Conservation (phyloP, 2,888 invertebrate genomes). For the Nasonia oneida region DNA sequence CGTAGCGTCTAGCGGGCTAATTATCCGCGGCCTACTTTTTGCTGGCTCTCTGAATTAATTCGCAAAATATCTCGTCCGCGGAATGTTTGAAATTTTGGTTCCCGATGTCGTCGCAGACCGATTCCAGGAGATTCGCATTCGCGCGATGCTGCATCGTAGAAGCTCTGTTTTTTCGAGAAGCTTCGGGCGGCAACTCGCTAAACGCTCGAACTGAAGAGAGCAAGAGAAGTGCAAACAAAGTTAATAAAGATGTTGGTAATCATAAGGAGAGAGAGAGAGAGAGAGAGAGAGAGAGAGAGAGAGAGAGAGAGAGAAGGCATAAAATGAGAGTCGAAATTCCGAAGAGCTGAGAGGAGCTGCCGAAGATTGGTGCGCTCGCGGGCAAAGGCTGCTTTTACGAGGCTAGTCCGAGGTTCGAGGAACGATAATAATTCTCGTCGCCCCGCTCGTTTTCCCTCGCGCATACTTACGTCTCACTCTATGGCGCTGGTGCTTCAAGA, state of each 20-base stretch:
- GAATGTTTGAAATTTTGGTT: background rate
- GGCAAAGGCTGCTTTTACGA: slow-evolving; percentile 22
- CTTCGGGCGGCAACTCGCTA: background rate
- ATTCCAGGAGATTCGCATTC: background rate
- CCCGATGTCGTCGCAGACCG: too few species aligned
- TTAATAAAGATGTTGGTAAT: slow-evolving; percentile 11
- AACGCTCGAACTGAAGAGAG: background rate
- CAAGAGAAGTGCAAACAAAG: background rate
- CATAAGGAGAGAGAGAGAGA: background rate
- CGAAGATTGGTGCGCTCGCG: slow-evolving; percentile 19
- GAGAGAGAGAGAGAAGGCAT: background rate
- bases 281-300: background rate
- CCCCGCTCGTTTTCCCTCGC: slow-evolving; percentile 1
- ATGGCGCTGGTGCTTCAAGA: background rate
- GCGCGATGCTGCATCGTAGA: too few species aligned
- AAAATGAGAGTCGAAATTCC: slow-evolving; percentile 3
- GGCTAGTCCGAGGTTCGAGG: background rate
- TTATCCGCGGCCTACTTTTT: background rate
- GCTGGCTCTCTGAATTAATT: background rate
- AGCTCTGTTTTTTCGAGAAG: background rate
- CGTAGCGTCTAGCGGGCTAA: background rate
- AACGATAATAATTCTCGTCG: slow-evolving; percentile 32
- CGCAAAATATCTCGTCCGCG: background rate
- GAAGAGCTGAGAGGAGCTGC: background rate
- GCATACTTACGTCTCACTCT: background rate